Evolutionary conservation across 2,113 vertebrate genomes (phyloP), one percentile per base, ranked within the genome.

Genomic region (Phalacrocorax brasilianus): DNA sequence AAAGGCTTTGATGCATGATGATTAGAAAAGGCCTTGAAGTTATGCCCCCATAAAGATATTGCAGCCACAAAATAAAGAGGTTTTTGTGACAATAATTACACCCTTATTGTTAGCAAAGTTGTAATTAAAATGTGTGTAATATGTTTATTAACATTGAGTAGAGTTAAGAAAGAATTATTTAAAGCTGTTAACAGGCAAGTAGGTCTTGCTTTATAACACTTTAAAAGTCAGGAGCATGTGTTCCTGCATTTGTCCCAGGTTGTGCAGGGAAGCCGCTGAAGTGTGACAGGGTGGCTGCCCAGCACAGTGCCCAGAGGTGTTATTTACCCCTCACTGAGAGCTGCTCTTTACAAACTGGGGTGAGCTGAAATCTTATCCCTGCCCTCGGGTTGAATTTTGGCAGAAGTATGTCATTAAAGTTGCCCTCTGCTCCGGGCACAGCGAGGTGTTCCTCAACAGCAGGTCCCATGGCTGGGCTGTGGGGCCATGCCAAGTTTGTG

Each of bases 401-500:
- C n/a, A 47, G 44, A 62, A 45, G 42, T 30, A 4, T 49, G 22
- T n/a, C 32, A 28, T 19, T n/a, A 7, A 63, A 68, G 33, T 24
- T 26, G 6, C 27, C 19, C 49, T n/a, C 33, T 35, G 23, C 59
- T 35, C 2, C 1, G 32, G n/a, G 24, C 66, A 67, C 3, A 30
- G 42, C 1, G 2, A 28, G 10, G 22, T 3, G 4, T 20, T 87
- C n/a, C 55, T 56, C 81, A 32, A 0, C 55, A 87, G 50, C 42
- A 20, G 40, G 27, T 49, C 18, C 61, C 21, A 2, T 0, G 10
- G 32, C 18, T 8, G 61, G 63, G 72, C 32, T 66, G 42, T 35
- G 44, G 70, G 38, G 49, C 40, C 4, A 1, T 12, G 62, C 32
- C 0, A 3, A 42, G 35, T 35, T 14, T 0, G 0, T 2, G 32